These are phyloP conservation scores for Oxyura jamaicensis DNA, from an alignment of 2,113 vertebrate genomes.

Conservation along the genomic window DNA sequence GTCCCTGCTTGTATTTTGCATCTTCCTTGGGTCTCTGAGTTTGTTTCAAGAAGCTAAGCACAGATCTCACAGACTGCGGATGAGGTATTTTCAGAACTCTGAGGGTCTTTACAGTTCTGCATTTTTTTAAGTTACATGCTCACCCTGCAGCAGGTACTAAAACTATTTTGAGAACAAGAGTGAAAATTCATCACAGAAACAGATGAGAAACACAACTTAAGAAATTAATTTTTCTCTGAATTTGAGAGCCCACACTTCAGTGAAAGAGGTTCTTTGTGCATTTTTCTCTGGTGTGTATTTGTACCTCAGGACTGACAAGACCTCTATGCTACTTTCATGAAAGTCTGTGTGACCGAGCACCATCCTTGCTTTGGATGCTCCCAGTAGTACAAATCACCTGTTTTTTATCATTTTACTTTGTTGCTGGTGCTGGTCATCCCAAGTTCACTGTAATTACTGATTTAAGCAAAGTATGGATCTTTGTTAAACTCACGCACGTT, in stretches of 20 bases:
- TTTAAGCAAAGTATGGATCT: neutral
- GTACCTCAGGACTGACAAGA: neutral
- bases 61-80: neutral
- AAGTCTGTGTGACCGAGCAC: accelerated
- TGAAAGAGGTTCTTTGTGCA: neutral
- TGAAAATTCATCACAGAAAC: neutral
- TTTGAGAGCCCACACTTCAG: neutral
- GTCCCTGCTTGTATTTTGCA: neutral
- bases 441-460: neutral
- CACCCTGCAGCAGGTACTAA: neutral
- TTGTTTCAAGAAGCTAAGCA: neutral
- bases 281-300: neutral
- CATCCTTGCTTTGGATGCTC: neutral
- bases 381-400: neutral
- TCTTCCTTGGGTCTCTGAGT: neutral
- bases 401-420: neutral
- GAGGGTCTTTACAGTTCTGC: neutral
- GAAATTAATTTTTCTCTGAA: neutral
- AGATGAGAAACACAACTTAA: too few relatives aligned
- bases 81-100: neutral
- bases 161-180: neutral
- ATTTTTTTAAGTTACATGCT: neutral
- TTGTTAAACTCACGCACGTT: accelerated
- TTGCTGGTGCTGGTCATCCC: neutral
- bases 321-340: neutral